Conservation (phyloP, 1,140 invertebrate species). For the Lepidurus packardi region DNA sequence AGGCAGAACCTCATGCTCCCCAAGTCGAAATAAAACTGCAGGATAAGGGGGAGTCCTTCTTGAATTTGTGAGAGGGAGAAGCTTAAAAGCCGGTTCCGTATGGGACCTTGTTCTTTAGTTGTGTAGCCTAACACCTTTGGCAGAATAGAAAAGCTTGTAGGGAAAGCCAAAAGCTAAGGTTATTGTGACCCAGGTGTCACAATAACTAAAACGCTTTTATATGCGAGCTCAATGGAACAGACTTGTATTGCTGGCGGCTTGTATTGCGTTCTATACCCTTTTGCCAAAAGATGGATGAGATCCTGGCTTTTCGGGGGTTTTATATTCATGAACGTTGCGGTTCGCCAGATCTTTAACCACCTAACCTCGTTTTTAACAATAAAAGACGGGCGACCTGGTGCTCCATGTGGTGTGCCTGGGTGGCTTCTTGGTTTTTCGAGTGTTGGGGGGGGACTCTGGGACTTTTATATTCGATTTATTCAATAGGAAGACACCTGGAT, state of each 20-base stretch:
- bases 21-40: too few species aligned
- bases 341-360: conserved; percentile 12
- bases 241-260: not conserved
- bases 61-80: not conserved
- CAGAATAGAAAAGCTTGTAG: not conserved
- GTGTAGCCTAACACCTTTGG: conserved; percentile 14
- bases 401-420: not conserved
- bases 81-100: not conserved
- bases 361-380: conserved; percentile 17
- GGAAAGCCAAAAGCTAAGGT: not conserved
- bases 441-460: not conserved
- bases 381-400: not conserved
- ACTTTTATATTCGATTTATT: not conserved
- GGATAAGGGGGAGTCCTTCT: not conserved
- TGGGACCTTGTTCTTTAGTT: not conserved
- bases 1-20: too few species aligned
- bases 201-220: conserved; percentile 22
- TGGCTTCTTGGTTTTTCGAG: conserved; percentile 5
- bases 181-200: conserved; percentile 21
- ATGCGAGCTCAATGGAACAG: not conserved
- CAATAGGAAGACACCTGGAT: conserved; percentile 12
- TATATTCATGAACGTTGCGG: conserved; percentile 13
- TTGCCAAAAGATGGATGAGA: not conserved
- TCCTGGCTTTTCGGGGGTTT: not conserved
- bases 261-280: conserved; percentile 1